Evolutionary conservation across 2,113 vertebrate species (phyloP), one percentile per base, ranked within the genome.

Genomic region (Semnornis frantzii): DNA sequence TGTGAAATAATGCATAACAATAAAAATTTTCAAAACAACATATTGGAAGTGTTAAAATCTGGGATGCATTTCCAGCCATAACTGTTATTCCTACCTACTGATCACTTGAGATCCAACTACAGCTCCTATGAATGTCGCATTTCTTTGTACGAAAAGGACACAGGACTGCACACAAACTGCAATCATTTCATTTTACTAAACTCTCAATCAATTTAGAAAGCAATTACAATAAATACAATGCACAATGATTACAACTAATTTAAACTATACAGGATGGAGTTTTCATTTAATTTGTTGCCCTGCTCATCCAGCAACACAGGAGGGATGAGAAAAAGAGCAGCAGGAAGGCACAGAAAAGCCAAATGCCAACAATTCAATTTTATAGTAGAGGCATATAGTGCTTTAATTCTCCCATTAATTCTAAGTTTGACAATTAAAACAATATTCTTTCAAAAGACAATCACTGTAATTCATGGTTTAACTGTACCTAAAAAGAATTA

Each of bases 1-100:
- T 63, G 34, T 52, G 54, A 92, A 90, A 71, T 63, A 91, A 54
- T 0, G 1, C 9, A 48, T 20, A 84, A 82, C 16, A 5, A 50
- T 31, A 75, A 77, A 75, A 74, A 25, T 78, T 70, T 87, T 91
- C 85, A 50, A 85, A 89, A 31, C 17, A 63, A 54, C 39, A 65
- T 20, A 31, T 12, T 52, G 50, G 46, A 75, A 69, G 50, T 21
- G 33, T 30, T 64, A 85, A 91, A 86, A 57, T 50, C 23, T 55
- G 23, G 21, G 27, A 31, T 84, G 62, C 19, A 14, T 46, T 71
- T 94, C 54, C 16, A 90, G 44, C 24, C 46, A 10, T 28, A 90
- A 66, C 57, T 70, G 50, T n/a, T 70, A 66, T 90, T 74, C 31
- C 12, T 59, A 33, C 12, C 63, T 68, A 73, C 6, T 27, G 6